A percentile compares a stretch with the other conserved stretches of the same genome.
These are phyloP conservation scores for Drosophila dunni DNA, from an alignment of 1,140 invertebrate species.

Conservation along the genomic window DNA sequence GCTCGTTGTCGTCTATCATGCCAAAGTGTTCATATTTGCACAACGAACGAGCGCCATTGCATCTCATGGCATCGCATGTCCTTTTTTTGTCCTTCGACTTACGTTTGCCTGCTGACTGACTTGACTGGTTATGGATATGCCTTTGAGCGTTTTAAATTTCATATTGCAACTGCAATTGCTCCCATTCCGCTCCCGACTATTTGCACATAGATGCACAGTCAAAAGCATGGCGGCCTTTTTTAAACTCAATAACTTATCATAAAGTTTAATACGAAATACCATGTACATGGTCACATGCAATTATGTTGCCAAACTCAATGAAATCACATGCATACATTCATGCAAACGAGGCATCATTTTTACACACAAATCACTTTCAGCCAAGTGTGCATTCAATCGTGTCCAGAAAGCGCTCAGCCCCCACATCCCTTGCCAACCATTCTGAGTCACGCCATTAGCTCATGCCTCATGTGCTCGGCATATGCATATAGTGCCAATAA, in stretches of 20 bases:
- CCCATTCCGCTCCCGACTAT: slow-evolving; percentile 48
- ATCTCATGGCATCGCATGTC: slow-evolving; percentile 65
- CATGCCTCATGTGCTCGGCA: slow-evolving; percentile 6
- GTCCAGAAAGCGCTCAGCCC: slow-evolving; percentile 20
- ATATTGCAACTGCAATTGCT: slow-evolving; percentile 74
- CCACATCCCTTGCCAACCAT: not conserved
- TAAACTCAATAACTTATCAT: slow-evolving; percentile 35
- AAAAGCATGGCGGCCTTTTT: slow-evolving; percentile 36
- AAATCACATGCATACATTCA: slow-evolving; percentile 45
- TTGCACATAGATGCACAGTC: slow-evolving; percentile 40
- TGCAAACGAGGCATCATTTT: slow-evolving; percentile 58
- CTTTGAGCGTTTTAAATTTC: slow-evolving; percentile 83
- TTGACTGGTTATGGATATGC: slow-evolving; percentile 79
- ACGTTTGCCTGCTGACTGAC: slow-evolving; percentile 50
- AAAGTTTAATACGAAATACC: slow-evolving; percentile 29
- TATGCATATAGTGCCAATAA: slow-evolving; percentile 67
- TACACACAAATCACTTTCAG: slow-evolving; percentile 76
- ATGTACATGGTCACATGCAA: slow-evolving; percentile 64
- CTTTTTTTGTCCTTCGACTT: slow-evolving; percentile 82
- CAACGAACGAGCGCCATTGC: slow-evolving; percentile 42
- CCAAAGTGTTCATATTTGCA: slow-evolving; percentile 78
- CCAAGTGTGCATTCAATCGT: slow-evolving; percentile 78
- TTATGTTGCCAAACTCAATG: slow-evolving; percentile 72
- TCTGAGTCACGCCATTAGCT: not conserved
- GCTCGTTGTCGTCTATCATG: slow-evolving; percentile 71